Conservation (phyloP, 2,797 vertebrate genomes). For the Synaphobranchus kaupii region DNA sequence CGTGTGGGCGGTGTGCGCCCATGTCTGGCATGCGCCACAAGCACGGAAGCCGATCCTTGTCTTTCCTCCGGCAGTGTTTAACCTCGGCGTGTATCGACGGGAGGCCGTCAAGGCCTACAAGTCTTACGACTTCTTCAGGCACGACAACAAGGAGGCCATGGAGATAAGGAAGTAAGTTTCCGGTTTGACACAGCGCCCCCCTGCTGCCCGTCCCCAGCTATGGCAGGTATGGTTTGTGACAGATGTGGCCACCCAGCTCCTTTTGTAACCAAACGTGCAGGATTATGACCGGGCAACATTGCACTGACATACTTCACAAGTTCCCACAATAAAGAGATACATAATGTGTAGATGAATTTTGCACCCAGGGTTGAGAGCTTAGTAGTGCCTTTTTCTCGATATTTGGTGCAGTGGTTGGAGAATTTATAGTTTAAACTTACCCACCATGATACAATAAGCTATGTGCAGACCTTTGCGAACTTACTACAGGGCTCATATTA, state of each 20-base stretch:
- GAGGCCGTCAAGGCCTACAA: constrained; percentile 92
- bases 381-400: not conserved
- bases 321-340: not conserved
- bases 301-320: not conserved
- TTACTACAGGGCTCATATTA: not conserved
- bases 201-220: not conserved
- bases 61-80: constrained; percentile 82
- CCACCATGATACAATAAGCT: not conserved
- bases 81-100: constrained; percentile 94
- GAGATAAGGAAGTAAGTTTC: constrained; percentile 90
- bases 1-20: not conserved
- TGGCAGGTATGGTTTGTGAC: not conserved
- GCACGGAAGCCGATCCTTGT: constrained; percentile 9
- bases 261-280: not conserved
- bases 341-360: not conserved
- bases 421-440: not conserved
- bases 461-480: not conserved
- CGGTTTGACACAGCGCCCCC: not conserved
- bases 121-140: constrained; percentile 96
- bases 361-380: not conserved
- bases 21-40: not conserved
- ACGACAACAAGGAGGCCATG: constrained; percentile 96
- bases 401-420: not conserved
- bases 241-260: not conserved
- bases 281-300: not conserved